phyloP scores from a whole-genome alignment of 92 coral and sea anemone genomes.

The Epizoanthus scotinus region DNA sequence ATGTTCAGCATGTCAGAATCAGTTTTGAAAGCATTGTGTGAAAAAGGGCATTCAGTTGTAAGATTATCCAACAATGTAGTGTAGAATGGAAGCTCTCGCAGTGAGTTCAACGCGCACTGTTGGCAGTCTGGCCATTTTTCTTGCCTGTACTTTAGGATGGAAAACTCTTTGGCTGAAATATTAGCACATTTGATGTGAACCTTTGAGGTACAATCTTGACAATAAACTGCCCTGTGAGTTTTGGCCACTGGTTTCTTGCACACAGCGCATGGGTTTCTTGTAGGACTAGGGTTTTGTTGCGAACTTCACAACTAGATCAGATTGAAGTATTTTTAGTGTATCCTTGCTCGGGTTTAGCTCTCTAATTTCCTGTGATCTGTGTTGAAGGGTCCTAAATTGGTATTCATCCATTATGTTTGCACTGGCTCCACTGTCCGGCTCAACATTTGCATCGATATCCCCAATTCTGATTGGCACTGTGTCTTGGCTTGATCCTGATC shows the following conservation, averaged over 20 bases:
- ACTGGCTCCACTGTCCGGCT: slow-evolving; percentile 67
- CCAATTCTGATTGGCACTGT: slow-evolving; percentile 58
- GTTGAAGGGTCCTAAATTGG: slow-evolving; percentile 61
- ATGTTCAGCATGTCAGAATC: no score
- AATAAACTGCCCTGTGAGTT: slow-evolving; percentile 21
- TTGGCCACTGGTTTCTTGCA: slow-evolving; percentile 42
- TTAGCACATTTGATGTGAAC: slow-evolving; percentile 41
- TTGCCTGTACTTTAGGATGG: neutral
- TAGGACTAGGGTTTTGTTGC: slow-evolving; percentile 35
- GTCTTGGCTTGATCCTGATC: slow-evolving; percentile 48
- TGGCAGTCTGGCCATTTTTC: no score
- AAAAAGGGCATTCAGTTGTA: no score
- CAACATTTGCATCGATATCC: slow-evolving; percentile 61
- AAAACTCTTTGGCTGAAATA: slow-evolving; percentile 23
- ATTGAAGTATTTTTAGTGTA: slow-evolving; percentile 46
- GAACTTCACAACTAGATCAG: neutral
- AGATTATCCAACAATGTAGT: no score
- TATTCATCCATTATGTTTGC: slow-evolving; percentile 66
- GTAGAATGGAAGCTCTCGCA: no score
- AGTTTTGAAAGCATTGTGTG: no score
- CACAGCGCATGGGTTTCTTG: slow-evolving; percentile 37
- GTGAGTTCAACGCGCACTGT: no score
- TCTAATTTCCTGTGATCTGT: slow-evolving; percentile 53
- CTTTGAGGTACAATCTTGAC: slow-evolving; percentile 11
- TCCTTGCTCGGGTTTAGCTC: slow-evolving; percentile 37